Percentiles rank a stretch among this genome's conserved stretches.
Conservation (phyloP, 1,140 invertebrate species). For the Zaprionus africanus region DNA sequence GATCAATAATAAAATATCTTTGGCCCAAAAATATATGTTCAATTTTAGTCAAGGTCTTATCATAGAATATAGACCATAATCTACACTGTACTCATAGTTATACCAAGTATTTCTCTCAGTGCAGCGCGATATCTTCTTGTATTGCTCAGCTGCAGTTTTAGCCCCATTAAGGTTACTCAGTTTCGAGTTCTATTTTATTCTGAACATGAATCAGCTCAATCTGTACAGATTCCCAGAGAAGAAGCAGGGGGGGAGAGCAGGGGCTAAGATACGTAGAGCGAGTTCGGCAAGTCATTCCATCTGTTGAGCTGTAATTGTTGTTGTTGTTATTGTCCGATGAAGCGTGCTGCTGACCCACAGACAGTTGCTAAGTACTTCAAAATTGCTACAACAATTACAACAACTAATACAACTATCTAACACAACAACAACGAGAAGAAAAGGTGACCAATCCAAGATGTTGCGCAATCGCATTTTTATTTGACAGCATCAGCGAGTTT, state of each 20-base stretch:
- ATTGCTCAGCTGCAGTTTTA: background rate
- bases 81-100: no score
- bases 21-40: no score
- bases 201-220: constrained; percentile 19
- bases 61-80: no score
- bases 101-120: background rate
- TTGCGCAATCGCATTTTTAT: constrained; percentile 64
- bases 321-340: background rate
- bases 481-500: constrained; percentile 50
- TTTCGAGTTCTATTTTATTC: background rate
- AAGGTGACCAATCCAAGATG: constrained; percentile 60
- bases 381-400: constrained; percentile 51
- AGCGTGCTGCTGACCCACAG: constrained; percentile 59
- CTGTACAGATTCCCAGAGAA: background rate
- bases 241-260: background rate
- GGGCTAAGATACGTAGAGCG: background rate
- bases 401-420: constrained; percentile 19
- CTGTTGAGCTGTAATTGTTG: background rate
- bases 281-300: constrained; percentile 44
- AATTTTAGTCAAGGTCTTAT: no score
- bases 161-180: background rate
- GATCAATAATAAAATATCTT: no score
- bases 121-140: background rate
- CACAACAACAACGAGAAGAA: constrained; percentile 11
- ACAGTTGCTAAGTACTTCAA: constrained; percentile 27